Evolutionary conservation across 1,140 invertebrate species (phyloP), one percentile per base, ranked within the genome.

Genomic region (Pogonognathellus flavescens): DNA sequence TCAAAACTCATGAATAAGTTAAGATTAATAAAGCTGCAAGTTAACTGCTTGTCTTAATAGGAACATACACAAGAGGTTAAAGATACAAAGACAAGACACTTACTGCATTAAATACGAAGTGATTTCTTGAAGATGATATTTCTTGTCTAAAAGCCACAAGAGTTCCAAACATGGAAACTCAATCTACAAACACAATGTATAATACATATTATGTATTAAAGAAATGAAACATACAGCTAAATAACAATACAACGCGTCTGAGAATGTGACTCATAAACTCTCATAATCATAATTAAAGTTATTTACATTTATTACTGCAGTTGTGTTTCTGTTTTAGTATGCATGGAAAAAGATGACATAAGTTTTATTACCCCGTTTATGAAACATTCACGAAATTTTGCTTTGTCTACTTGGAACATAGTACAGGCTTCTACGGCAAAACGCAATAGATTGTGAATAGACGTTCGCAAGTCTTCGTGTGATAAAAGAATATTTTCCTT

Each of bases 101-200:
- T 53, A 87, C 86, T 57, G 84, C 60, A 87, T 87, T 49, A 88
- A 18, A 80, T 88, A 88, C 14, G 59, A 70, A 4, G n/a, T 85
- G 18, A 87, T 16, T 62, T 49, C 22, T 72, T 84, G 14, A 6
- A 88, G 16, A 22, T 86, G 52, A 50, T 86, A 87, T 57, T 84
- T 82, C 6, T 6, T 22, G 49, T 86, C 84, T 60, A 88, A 22
- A 14, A 86, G 13, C 84, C 85, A 88, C 1, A 88, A 11, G 3
- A 88, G 60, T 59, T 88, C 88, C 62, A 88, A 72, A 14, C 60
- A 83, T 18, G 87, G 88, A 60, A 52, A 81, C 22, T 85, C 85
- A 66, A 87, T 80, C 86, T 88, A 20, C n/a, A 81, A 57, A 80
- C 16, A 52, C 14, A 80, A 49, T 50, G 16, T 3, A 76, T 41